Percentiles rank a stretch among this genome's conserved stretches.
These are phyloP conservation scores for Alectura lathami DNA, from an alignment of 2,113 vertebrate genomes.

Conservation along the genomic window DNA sequence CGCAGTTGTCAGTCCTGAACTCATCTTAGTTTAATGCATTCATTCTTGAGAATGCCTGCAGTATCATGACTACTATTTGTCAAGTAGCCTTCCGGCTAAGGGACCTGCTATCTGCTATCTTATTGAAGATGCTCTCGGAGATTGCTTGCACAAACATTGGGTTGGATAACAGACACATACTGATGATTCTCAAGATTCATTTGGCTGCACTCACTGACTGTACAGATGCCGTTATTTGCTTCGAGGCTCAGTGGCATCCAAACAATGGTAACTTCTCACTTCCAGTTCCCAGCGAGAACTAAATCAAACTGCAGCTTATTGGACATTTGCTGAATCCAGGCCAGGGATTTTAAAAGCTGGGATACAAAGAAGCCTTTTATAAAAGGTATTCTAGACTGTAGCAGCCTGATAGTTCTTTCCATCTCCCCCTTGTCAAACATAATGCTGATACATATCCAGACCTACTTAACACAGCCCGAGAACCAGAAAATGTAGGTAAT, in stretches of 20 bases:
- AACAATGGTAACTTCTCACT: slow-evolving; percentile 54
- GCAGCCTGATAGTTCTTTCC: neutral
- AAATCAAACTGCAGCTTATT: slow-evolving; percentile 50
- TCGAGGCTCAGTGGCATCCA: slow-evolving; percentile 41
- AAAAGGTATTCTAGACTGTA: slow-evolving; percentile 20
- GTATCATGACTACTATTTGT: slow-evolving; percentile 55
- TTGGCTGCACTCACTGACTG: slow-evolving; percentile 33
- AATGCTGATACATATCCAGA: neutral
- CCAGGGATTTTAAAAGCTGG: slow-evolving; percentile 49
- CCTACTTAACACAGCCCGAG: neutral
- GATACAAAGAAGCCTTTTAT: slow-evolving; percentile 58
- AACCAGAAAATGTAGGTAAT: neutral
- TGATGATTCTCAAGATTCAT: slow-evolving; percentile 58
- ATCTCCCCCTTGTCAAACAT: neutral
- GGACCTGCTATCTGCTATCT: slow-evolving; percentile 49
- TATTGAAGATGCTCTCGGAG: slow-evolving; percentile 16
- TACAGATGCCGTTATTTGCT: slow-evolving; percentile 33
- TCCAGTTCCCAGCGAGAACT: slow-evolving; percentile 24
- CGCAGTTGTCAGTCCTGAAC: slow-evolving; percentile 41
- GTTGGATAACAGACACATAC: slow-evolving; percentile 37
- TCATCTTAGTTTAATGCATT: slow-evolving; percentile 29
- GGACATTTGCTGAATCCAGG: slow-evolving; percentile 37
- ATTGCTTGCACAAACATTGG: slow-evolving; percentile 17
- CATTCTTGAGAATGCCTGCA: slow-evolving; percentile 45
- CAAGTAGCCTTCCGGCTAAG: slow-evolving; percentile 50